Evolutionary conservation across 2,797 vertebrate species (phyloP).

Genomic region (Bucorvus abyssinicus): DNA sequence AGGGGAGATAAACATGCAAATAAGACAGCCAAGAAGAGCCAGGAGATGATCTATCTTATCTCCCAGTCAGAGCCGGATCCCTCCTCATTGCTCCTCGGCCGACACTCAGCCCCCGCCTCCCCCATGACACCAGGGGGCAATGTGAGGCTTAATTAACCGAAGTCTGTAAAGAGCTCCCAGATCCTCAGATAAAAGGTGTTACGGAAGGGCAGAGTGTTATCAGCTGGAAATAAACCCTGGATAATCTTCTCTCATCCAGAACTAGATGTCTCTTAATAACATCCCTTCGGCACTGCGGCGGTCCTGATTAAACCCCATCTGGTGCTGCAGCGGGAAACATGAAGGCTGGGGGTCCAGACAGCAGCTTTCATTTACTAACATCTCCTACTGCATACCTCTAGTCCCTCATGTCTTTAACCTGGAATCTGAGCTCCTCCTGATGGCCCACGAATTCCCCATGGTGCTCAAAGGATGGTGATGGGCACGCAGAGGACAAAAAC

Average conservation of each 20-base stretch:
- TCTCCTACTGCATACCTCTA: rapidly evolving
- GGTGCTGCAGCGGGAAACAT: neutral
- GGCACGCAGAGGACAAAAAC: neutral
- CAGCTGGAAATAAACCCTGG: slow-evolving; percentile 66
- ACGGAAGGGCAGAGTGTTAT: slow-evolving; percentile 58
- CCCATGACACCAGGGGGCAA: slow-evolving; percentile 32
- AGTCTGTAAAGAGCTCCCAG: slow-evolving; percentile 23
- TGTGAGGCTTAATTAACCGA: slow-evolving; percentile 47
- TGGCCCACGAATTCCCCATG: rapidly evolving
- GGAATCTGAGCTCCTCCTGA: neutral
- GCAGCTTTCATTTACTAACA: neutral
- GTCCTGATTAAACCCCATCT: slow-evolving; percentile 61
- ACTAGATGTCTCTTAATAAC: slow-evolving; percentile 51
- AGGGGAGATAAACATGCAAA: slow-evolving; percentile 31
- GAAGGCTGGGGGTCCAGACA: neutral
- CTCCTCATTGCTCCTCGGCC: neutral
- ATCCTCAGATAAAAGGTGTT: slow-evolving; percentile 60
- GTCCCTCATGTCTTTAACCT: neutral
- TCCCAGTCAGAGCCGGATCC: neutral
- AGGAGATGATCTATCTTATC: neutral
- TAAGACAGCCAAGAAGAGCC: neutral
- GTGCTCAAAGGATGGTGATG: neutral
- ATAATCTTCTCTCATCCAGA: slow-evolving; percentile 68
- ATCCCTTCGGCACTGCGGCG: neutral
- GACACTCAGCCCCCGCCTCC: neutral